Base-by-base conservation (phyloP, 2,797 vertebrate genomes). In the Protonibea diacanthus region DNA sequence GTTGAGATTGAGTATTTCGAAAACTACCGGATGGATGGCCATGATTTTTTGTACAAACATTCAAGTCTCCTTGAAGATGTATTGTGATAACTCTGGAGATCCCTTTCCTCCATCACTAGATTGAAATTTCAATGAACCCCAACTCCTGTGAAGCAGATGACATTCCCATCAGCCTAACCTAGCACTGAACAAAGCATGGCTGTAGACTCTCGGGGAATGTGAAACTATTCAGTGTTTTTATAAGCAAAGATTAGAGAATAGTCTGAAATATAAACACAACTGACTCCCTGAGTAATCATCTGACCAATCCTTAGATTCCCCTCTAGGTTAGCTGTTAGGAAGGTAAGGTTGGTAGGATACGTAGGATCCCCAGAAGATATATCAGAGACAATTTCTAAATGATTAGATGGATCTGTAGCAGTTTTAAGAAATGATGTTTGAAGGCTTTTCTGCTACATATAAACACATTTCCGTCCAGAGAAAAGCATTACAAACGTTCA, bases 401-500 rank as follows among this genome's bases (percentile, higher is more conserved):
- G 5, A 55, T 40, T 11, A n/a, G 5, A n/a, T 18, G 14, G 11
- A 25, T n/a, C 29, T 21, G 15, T 51, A 53, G 33, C 8, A 68
- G 3, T 49, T 4, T 52, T 8, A 29, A n/a, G 14, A 12, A 42
- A 60, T n/a, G 4, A 65, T 11, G 18, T 52, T 51, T 66, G 7
- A 6, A 9, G 23, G 52, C 23, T 67, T 21, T 33, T 33, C 29
- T 33, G 6, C 8, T 38, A 38, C 33, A 38, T 9, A 38, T 38
- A 7, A 38, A 38, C 33, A 38, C 42, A 12, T 23, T 47, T 47
- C 62, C 60, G 17, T 67, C 55, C 59, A 69, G n/a, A 51, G 14
- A 59, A 63, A 45, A 21, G 47, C 6, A 56, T 63, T 58, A 60
- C 7, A 57, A 57, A 65, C n/a, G 4, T 74, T 2, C 13, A 40